phyloP scores from a whole-genome alignment of 1,140 invertebrate species.

The Brachionus koreanus region DNA sequence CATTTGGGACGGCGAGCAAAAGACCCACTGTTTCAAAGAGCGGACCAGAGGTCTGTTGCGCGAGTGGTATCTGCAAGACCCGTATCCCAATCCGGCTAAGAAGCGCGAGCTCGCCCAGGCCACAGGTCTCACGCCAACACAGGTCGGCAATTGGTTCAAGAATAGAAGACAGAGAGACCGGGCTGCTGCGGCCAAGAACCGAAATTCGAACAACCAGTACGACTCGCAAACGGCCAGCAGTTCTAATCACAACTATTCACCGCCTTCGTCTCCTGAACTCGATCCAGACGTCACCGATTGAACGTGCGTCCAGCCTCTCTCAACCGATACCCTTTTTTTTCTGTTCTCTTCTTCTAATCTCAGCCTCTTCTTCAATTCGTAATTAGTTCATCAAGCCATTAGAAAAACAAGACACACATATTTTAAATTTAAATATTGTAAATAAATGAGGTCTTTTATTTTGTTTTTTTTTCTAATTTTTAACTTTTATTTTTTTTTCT shows the following conservation, averaged over 20 bases:
- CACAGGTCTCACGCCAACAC: conserved; percentile 94
- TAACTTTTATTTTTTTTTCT: neutral
- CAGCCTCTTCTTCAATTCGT: neutral
- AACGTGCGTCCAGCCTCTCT: neutral
- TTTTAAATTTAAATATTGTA: conserved; percentile 31
- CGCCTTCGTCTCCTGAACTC: conserved; percentile 31
- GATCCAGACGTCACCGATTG: conserved; percentile 38
- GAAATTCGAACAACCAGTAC: conserved; percentile 41
- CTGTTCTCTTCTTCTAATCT: neutral
- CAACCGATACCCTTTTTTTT: neutral
- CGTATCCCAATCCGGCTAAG: conserved; percentile 97
- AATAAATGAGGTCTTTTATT: neutral
- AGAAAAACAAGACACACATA: neutral
- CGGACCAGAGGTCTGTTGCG: conserved; percentile 84
- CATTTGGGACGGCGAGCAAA: conserved; percentile 99
- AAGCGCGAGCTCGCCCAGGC: conserved; percentile 93
- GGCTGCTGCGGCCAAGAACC: conserved; percentile 87
- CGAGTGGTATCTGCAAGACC: conserved; percentile 92
- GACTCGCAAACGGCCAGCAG: conserved; percentile 44
- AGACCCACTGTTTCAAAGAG: conserved; percentile 99
- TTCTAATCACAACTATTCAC: conserved; percentile 43
- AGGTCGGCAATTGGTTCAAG: conserved; percentile 99
- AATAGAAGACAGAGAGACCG: conserved; percentile 94
- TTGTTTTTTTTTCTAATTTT: neutral
- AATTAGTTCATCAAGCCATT: conserved; percentile 7